Evolutionary conservation across 2,797 vertebrate species (phyloP).

Genomic region (Margarornis squamiger): DNA sequence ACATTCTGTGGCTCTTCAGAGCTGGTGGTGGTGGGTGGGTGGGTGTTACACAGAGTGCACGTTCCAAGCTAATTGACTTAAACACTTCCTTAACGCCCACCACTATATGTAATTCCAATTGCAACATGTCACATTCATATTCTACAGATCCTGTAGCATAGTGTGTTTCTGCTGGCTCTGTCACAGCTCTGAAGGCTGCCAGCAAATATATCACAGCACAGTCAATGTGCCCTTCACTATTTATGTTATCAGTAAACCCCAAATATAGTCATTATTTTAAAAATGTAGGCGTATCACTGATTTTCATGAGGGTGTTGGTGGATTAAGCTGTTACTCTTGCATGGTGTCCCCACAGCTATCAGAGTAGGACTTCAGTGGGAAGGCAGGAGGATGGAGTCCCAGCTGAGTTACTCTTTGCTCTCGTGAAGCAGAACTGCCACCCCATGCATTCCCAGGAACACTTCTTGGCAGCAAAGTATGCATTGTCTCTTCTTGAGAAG

Average conservation of each 20-base stretch:
- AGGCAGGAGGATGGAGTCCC: background rate
- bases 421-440: background rate
- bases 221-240: background rate
- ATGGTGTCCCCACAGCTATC: background rate
- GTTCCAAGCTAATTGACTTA: background rate
- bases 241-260: background rate
- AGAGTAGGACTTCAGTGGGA: background rate
- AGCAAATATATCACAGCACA: background rate
- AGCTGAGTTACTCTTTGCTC: background rate
- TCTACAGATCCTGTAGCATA: background rate
- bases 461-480: background rate
- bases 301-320: background rate
- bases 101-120: background rate
- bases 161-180: background rate
- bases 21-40: background rate
- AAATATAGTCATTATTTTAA: background rate
- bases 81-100: background rate
- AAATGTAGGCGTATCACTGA: background rate
- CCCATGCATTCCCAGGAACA: fast-evolving
- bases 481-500: background rate
- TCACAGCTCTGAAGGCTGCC: background rate
- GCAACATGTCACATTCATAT: background rate
- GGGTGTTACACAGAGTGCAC: background rate
- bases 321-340: background rate
- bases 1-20: background rate